Conservation (phyloP, 2,797 vertebrate genomes). For the Falco concolor region DNA sequence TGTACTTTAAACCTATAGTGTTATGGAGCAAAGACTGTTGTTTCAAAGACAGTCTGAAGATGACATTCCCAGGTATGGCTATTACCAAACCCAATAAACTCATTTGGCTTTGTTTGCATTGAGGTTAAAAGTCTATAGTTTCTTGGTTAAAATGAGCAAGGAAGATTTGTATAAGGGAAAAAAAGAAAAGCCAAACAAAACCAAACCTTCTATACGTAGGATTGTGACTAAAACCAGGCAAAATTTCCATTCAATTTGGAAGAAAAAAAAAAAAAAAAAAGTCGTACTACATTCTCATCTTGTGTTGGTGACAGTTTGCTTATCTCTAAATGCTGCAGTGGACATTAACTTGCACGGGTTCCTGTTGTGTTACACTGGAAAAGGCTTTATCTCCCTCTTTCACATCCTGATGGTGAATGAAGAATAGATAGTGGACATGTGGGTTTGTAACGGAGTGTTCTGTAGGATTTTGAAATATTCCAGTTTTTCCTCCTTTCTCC, state of each 20-base stretch:
- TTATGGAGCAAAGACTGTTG: neutral
- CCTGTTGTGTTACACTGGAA: neutral
- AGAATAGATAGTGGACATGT: neutral
- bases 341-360: neutral
- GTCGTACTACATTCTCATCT: neutral
- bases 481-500: neutral
- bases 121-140: neutral
- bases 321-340: neutral
- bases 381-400: neutral
- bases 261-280: neutral
- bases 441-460: neutral
- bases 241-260: neutral
- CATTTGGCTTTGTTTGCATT: neutral
- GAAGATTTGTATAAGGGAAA: neutral
- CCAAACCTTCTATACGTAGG: neutral
- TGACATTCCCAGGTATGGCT: neutral
- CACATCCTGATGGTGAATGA: neutral
- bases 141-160: neutral
- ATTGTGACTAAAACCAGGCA: neutral
- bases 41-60: neutral
- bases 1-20: accelerated
- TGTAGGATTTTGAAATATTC: neutral
- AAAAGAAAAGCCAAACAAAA: neutral
- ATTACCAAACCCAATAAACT: neutral
- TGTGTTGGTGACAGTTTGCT: neutral